Base-by-base conservation (phyloP, 2,113 vertebrate species). In the Perca flavescens region DNA sequence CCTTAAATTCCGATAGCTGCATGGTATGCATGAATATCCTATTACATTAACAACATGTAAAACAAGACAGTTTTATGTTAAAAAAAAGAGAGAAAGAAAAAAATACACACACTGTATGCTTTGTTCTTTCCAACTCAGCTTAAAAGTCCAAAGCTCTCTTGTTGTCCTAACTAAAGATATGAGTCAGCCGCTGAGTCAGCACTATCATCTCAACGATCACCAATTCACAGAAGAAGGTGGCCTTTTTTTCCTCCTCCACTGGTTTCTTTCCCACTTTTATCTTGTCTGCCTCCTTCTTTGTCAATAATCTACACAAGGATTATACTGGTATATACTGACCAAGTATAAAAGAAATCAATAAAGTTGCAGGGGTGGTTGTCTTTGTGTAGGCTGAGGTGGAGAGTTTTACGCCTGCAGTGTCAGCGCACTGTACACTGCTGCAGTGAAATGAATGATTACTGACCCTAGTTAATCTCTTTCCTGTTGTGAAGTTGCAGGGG, bases 171-270 rank as follows among this genome's bases (percentile, higher is more conserved):
- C 79, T 80, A 58, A 70, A 86, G 84, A 69, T 25, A 40, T 67
- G 80, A 82, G 78, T 82, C 74, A 86, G 84, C 78, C 79, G 81
- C 80, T 78, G 74, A 82, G 58, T 79, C 76, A 66, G 79, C 82
- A 28, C 36, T 22, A 13, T 78, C 54, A n/a, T 52, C 25, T 77
- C 22, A 57, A 65, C 3, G n/a, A 62, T 74, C 77, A 77, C 47
- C 54, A 50, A 5, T n/a, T 74, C 52, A 34, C 19, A 65, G 31
- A 62, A 19, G 54, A 25, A 54, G 15, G 12, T 13, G 61, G 15
- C 1, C 25, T 54, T 25, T 62, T 49, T 9, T 15, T 28, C 58
- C 43, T 43, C 58, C 57, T 62, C 22, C 11, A 7, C 50, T 28
- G 53, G 3, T 68, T 71, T 22, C 57, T 62, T 36, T 6, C 11